These are phyloP conservation scores for Musca vetustissima DNA, from an alignment of 1,140 invertebrate species.

Conservation along the genomic window DNA sequence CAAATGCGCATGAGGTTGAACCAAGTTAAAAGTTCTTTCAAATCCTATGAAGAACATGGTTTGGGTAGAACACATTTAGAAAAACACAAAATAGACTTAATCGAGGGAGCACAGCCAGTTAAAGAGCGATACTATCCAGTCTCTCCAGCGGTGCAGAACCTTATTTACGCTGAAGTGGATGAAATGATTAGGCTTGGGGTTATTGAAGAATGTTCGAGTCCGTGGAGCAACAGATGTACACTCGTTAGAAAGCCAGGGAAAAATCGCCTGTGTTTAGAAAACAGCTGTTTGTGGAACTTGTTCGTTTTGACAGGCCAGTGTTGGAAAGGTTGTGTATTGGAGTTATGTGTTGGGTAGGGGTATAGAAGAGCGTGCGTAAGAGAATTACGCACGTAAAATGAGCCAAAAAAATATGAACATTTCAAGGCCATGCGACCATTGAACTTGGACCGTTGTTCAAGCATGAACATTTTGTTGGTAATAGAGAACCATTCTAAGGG, in stretches of 20 bases:
- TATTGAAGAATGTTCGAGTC: slow-evolving; percentile 30
- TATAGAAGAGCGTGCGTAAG: no score
- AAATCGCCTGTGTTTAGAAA: slow-evolving; percentile 29
- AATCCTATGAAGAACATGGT: not conserved
- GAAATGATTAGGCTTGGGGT: not conserved
- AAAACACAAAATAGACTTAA: not conserved
- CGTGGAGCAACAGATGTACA: slow-evolving; percentile 30
- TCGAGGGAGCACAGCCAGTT: not conserved
- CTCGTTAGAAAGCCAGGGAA: slow-evolving; percentile 23
- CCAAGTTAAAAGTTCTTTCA: not conserved
- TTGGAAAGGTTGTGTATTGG: slow-evolving; percentile 30
- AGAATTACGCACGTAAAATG: no score
- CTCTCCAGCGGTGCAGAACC: slow-evolving; percentile 3
- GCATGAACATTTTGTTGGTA: no score
- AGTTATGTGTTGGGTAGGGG: not conserved
- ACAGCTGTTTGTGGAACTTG: no score
- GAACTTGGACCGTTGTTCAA: no score
- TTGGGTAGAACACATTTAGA: not conserved
- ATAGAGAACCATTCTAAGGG: no score
- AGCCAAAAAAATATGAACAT: no score
- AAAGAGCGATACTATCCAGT: slow-evolving; percentile 14
- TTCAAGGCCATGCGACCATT: no score
- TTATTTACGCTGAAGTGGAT: not conserved
- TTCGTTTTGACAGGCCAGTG: no score
- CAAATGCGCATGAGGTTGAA: not conserved